Conservation (phyloP, 2,888 invertebrate genomes). For the Watsonalla binaria region DNA sequence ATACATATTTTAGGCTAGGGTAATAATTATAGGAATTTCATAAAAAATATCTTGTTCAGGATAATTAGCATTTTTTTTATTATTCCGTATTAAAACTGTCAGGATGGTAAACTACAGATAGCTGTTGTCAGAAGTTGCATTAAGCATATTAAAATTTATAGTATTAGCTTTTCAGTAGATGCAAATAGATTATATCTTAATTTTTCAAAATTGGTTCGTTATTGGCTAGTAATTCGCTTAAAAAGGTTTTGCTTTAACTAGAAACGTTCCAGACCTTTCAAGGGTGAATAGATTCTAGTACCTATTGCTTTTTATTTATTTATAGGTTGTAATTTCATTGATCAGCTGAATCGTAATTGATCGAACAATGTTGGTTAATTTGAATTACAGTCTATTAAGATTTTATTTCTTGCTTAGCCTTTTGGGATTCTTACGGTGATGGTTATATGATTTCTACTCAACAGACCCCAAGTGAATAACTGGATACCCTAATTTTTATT, state of each 20-base stretch:
- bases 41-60: no score
- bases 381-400: neutral
- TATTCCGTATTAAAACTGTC: no score
- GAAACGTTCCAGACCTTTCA: neutral
- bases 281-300: no score
- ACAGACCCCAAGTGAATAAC: constrained; percentile 30
- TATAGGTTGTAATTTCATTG: no score
- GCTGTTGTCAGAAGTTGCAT: no score
- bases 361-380: neutral
- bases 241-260: neutral
- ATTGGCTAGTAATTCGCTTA: neutral
- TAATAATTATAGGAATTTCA: no score
- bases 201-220: no score
- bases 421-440: constrained; percentile 29
- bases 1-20: no score
- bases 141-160: neutral
- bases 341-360: no score
- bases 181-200: neutral
- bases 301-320: no score
- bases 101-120: no score
- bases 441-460: constrained; percentile 20
- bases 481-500: constrained; percentile 20
- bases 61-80: no score
- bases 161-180: neutral
- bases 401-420: constrained; percentile 30